These are phyloP conservation scores for Aspidiotus destructor DNA, from an alignment of 2,888 invertebrate species.

Conservation along the genomic window DNA sequence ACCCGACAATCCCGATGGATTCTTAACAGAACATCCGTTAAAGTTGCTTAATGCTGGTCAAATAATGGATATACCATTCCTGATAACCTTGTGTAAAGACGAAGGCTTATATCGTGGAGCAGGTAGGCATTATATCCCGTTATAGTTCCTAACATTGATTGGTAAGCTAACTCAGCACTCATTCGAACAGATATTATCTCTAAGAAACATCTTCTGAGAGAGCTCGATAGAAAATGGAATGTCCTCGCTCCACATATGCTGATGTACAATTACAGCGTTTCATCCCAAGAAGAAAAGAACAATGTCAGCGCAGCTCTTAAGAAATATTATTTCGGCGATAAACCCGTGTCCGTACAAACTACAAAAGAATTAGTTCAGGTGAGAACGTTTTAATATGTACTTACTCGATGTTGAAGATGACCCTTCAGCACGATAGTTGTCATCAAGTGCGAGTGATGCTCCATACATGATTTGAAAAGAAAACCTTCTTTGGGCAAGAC, in stretches of 20 bases:
- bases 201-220: too few relatives aligned
- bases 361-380: slow-evolving; percentile 33
- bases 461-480: neutral
- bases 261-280: slow-evolving; percentile 38
- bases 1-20: slow-evolving; percentile 48
- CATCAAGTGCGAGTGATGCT: neutral
- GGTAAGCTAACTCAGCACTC: too few relatives aligned
- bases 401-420: neutral
- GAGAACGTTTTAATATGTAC: neutral
- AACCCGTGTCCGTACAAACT: slow-evolving; percentile 31
- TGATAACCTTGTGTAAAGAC: slow-evolving; percentile 55
- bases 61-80: slow-evolving; percentile 58
- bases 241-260: slow-evolving; percentile 38
- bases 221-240: slow-evolving; percentile 34
- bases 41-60: slow-evolving; percentile 51
- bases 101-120: slow-evolving; percentile 66
- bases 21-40: slow-evolving; percentile 57
- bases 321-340: slow-evolving; percentile 36
- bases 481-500: neutral
- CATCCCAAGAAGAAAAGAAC: slow-evolving; percentile 30
- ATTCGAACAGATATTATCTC: too few relatives aligned
- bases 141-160: too few relatives aligned
- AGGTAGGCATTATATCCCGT: slow-evolving; percentile 43
- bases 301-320: slow-evolving; percentile 36
- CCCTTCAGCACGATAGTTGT: neutral